These are phyloP conservation scores for Agapornis roseicollis DNA, from an alignment of 2,113 vertebrate genomes.

Conservation along the genomic window DNA sequence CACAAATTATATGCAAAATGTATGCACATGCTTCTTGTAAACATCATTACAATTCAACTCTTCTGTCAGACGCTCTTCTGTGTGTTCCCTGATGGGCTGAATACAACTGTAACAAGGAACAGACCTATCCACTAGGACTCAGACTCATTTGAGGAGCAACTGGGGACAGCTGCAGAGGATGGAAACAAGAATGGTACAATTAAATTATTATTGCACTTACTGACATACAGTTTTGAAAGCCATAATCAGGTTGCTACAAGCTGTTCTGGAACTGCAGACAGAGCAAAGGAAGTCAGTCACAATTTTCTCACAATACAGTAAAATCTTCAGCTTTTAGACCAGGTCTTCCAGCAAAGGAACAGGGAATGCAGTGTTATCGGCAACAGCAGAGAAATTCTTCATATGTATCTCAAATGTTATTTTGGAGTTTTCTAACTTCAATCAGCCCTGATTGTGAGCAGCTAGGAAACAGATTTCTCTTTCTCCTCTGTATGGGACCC, in stretches of 20 bases:
- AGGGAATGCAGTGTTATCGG: not conserved
- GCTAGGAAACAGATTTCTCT: not conserved
- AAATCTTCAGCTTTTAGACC: not conserved
- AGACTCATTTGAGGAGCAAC: not conserved
- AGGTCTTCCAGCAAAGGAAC: not conserved
- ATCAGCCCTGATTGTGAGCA: not conserved
- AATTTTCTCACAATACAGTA: not conserved
- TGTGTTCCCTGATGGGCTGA: not conserved
- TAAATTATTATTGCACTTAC: not conserved
- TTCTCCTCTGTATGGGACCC: not conserved
- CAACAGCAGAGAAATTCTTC: not conserved
- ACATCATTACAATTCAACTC: not conserved
- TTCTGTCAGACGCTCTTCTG: not conserved
- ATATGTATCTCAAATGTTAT: rapidly evolving
- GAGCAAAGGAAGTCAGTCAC: not conserved
- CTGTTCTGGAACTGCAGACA: not conserved
- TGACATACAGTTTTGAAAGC: not conserved
- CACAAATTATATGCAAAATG: not conserved
- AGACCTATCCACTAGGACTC: not conserved
- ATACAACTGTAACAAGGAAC: conserved; percentile 33
- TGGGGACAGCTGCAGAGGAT: conserved; percentile 19
- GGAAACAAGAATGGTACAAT: not conserved
- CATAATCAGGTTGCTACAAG: not conserved
- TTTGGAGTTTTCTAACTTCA: not conserved
- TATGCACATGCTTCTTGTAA: not conserved